A percentile compares a stretch with the other conserved stretches of the same genome.
These are phyloP conservation scores for Anoplolepis gracilipes DNA, from an alignment of 1,140 invertebrate species.

Conservation along the genomic window DNA sequence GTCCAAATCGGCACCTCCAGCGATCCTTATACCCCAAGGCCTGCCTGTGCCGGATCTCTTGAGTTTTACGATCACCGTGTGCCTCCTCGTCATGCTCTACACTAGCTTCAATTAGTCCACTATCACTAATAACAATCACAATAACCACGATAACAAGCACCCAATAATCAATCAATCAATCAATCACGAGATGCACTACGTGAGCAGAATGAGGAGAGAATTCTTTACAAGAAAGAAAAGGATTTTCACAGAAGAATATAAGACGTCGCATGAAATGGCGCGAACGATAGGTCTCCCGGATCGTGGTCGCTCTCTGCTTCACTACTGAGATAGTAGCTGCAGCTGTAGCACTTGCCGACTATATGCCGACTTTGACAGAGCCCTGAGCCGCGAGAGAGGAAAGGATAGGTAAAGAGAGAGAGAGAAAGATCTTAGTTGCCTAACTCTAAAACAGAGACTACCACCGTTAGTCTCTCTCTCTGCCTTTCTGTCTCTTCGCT, in stretches of 20 bases:
- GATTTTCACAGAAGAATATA: background rate
- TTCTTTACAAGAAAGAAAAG: background rate
- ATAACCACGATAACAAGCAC: conserved; percentile 27
- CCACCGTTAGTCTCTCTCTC: conserved; percentile 16
- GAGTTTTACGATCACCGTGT: conserved; percentile 91
- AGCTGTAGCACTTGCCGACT: conserved; percentile 66
- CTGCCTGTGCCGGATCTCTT: conserved; percentile 90
- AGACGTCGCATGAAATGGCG: conserved; percentile 18
- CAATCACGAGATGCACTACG: conserved; percentile 1
- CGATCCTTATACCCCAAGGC: conserved; percentile 96
- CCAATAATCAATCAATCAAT: background rate
- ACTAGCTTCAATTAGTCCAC: conserved; percentile 27
- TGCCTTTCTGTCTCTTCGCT: conserved; percentile 70
- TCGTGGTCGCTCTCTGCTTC: conserved; percentile 60
- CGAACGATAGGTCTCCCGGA: conserved; percentile 45
- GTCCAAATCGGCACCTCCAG: conserved; percentile 95
- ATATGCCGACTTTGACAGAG: conserved; percentile 82
- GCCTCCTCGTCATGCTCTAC: conserved; percentile 87
- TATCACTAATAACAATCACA: conserved; percentile 32
- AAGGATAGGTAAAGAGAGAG: conserved; percentile 44
- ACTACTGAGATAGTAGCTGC: conserved; percentile 66
- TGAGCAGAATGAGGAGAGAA: background rate
- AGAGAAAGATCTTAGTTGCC: conserved; percentile 72
- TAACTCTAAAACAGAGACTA: conserved; percentile 68
- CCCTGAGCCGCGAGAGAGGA: conserved; percentile 61